A percentile compares a stretch with the other conserved stretches of the same genome.
phyloP scores from a whole-genome alignment of 1,140 invertebrate species.

The Brachionus rubens region DNA sequence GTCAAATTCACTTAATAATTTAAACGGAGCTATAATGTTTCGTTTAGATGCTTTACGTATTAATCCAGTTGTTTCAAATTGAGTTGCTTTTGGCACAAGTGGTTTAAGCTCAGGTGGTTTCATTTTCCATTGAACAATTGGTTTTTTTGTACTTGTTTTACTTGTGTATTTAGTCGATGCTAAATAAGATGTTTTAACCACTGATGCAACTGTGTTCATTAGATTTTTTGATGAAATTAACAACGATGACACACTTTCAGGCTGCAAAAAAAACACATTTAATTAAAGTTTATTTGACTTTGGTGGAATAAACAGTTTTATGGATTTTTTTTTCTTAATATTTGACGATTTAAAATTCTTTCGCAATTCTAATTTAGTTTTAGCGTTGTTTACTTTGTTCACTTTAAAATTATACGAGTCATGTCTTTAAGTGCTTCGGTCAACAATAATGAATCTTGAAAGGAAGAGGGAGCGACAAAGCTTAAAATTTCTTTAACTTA shows the following conservation, averaged over 20 bases:
- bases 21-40: background rate
- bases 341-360: no score
- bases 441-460: no score
- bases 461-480: no score
- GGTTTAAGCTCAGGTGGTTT: constrained; percentile 98
- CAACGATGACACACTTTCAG: constrained; percentile 94
- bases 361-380: no score
- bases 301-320: constrained; percentile 90
- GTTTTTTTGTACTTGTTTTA: constrained; percentile 59
- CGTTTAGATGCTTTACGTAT: background rate
- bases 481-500: no score
- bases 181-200: constrained; percentile 95
- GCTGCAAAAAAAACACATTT: constrained; percentile 62
- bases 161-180: constrained; percentile 79
- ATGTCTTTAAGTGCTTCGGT: no score
- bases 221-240: constrained; percentile 98
- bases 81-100: constrained; percentile 69
- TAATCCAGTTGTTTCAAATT: background rate
- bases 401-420: no score
- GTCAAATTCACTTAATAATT: constrained; percentile 18
- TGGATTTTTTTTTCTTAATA: no score
- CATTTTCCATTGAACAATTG: constrained; percentile 98
- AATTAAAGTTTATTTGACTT: constrained; percentile 91
- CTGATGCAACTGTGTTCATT: constrained; percentile 98
- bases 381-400: no score